Conservation (phyloP, 2,888 invertebrate species). For the Taphrorychus bicolor region DNA sequence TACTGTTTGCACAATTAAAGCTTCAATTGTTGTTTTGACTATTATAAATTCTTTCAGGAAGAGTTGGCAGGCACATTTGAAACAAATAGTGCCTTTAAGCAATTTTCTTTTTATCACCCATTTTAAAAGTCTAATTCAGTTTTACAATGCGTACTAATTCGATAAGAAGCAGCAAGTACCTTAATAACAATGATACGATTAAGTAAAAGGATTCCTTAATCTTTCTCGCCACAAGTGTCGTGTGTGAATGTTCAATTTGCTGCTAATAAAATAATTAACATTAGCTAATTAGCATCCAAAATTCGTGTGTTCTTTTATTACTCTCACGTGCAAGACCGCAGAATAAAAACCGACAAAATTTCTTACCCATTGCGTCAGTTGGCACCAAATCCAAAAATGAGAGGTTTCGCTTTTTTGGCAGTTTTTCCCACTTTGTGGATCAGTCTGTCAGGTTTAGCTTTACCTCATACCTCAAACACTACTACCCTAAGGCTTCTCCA, state of each 20-base stretch:
- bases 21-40: too few species aligned
- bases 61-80: too few species aligned
- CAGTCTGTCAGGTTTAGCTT: constrained; percentile 5
- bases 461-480: not conserved
- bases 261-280: not conserved
- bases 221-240: not conserved
- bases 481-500: constrained; percentile 8
- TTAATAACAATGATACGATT: too few species aligned
- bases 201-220: not conserved
- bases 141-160: too few species aligned
- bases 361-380: not conserved
- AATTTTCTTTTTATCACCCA: too few species aligned
- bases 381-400: not conserved
- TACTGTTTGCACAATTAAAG: too few species aligned
- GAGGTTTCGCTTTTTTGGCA: not conserved
- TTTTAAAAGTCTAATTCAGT: too few species aligned
- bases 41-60: too few species aligned
- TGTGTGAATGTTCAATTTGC: not conserved
- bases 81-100: too few species aligned
- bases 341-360: not conserved
- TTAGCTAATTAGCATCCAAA: not conserved
- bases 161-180: too few species aligned
- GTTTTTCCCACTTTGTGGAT: constrained; percentile 13
- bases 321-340: not conserved
- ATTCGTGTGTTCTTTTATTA: not conserved